phyloP scores from a whole-genome alignment of 2,888 invertebrate species.

The Conistra vaccinii region DNA sequence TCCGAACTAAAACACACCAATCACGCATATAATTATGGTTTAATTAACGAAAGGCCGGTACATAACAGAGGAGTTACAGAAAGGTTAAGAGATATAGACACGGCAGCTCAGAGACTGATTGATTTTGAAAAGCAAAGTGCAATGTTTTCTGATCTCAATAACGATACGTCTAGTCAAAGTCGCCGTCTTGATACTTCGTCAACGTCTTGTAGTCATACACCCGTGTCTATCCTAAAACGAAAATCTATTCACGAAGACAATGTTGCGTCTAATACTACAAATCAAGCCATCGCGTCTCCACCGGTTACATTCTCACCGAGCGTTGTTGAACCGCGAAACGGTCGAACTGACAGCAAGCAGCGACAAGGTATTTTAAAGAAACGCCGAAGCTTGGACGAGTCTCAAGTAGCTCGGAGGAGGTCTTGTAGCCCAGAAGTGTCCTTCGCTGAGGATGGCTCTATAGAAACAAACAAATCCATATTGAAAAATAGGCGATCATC shows the following conservation, averaged over 20 bases:
- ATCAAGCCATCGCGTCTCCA: constrained; percentile 91
- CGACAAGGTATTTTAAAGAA: constrained; percentile 96
- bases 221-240: constrained; percentile 93
- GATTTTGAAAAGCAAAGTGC: constrained; percentile 90
- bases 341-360: constrained; percentile 89
- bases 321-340: constrained; percentile 92
- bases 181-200: constrained; percentile 85
- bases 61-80: constrained; percentile 86
- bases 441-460: constrained; percentile 89
- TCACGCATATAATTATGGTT: constrained; percentile 83
- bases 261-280: constrained; percentile 86
- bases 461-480: constrained; percentile 92
- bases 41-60: constrained; percentile 77
- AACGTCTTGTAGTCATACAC: constrained; percentile 85
- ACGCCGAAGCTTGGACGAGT: constrained; percentile 95
- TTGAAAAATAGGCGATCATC: constrained; percentile 93
- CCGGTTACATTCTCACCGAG: constrained; percentile 96
- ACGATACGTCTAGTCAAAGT: constrained; percentile 89
- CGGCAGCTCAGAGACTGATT: constrained; percentile 89
- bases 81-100: constrained; percentile 88
- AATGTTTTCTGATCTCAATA: constrained; percentile 90
- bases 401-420: constrained; percentile 92
- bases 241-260: constrained; percentile 91
- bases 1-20: constrained; percentile 81
- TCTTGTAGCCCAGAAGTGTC: constrained; percentile 94